A percentile compares a stretch with the other conserved stretches of the same genome.
Conservation (phyloP, 2,797 vertebrate species). For the Dendrocincla tyrannina region DNA sequence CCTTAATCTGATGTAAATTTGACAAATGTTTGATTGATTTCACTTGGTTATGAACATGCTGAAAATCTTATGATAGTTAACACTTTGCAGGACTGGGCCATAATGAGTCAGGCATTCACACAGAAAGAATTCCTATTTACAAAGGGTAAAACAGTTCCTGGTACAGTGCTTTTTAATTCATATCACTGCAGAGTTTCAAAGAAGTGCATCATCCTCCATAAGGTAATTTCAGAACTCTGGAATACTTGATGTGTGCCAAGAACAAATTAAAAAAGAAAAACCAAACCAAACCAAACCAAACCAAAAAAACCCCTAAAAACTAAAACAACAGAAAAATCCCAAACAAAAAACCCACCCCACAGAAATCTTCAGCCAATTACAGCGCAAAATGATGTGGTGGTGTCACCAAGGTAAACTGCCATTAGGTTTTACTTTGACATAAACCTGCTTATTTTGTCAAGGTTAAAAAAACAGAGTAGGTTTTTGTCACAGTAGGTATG, state of each 20-base stretch:
- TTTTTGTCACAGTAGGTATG: not conserved
- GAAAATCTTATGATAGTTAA: not conserved
- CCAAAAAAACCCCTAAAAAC: too few species aligned
- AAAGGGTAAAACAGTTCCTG: not conserved
- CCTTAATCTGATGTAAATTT: not conserved
- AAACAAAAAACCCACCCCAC: too few species aligned
- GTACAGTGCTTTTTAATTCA: not conserved
- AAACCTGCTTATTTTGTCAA: not conserved
- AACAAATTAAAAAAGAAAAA: not conserved
- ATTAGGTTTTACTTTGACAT: not conserved
- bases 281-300: too few species aligned
- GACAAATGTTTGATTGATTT: not conserved
- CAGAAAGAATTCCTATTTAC: not conserved
- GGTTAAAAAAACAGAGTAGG: not conserved
- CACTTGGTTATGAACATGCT: not conserved
- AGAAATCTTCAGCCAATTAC: not conserved
- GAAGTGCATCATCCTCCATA: not conserved
- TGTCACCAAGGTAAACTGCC: not conserved
- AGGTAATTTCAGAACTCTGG: not conserved
- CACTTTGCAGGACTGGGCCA: not conserved
- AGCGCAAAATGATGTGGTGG: not conserved
- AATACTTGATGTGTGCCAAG: not conserved
- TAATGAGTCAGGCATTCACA: not conserved
- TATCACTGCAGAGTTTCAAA: not conserved
- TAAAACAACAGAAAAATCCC: too few species aligned